These are phyloP conservation scores for Anolis carolinensis DNA, from an alignment of 2,113 vertebrate genomes.

Conservation along the genomic window DNA sequence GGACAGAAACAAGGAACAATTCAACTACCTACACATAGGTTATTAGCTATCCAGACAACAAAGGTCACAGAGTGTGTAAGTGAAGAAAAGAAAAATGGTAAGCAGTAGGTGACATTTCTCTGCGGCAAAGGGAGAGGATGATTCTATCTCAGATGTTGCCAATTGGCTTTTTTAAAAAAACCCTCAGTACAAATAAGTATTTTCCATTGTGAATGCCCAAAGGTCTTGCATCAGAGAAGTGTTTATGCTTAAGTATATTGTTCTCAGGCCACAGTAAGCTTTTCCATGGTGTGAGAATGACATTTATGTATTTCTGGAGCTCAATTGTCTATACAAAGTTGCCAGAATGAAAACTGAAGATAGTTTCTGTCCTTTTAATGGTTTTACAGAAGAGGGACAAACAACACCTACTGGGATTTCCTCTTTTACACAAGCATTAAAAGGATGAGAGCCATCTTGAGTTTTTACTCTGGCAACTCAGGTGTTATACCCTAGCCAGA, in stretches of 20 bases:
- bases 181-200: background rate
- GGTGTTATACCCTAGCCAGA: too few species aligned
- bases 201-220: background rate
- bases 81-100: slow-evolving; percentile 11
- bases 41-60: background rate
- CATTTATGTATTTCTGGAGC: background rate
- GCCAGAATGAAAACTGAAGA: too few species aligned
- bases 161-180: background rate
- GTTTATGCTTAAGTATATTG: background rate
- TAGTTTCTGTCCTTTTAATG: too few species aligned
- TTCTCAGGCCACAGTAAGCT: background rate
- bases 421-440: too few species aligned
- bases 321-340: background rate
- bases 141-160: background rate
- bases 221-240: background rate
- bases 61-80: background rate
- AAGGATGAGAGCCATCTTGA: background rate
- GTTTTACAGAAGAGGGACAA: too few species aligned
- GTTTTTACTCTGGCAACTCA: background rate
- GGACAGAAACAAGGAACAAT: background rate
- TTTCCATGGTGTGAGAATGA: background rate
- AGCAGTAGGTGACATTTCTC: slow-evolving; percentile 3
- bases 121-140: background rate
- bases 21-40: background rate
- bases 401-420: too few species aligned